Evolutionary conservation across 2,797 vertebrate species (phyloP), one percentile per base, ranked within the genome.

Genomic region (Mycteria americana): DNA sequence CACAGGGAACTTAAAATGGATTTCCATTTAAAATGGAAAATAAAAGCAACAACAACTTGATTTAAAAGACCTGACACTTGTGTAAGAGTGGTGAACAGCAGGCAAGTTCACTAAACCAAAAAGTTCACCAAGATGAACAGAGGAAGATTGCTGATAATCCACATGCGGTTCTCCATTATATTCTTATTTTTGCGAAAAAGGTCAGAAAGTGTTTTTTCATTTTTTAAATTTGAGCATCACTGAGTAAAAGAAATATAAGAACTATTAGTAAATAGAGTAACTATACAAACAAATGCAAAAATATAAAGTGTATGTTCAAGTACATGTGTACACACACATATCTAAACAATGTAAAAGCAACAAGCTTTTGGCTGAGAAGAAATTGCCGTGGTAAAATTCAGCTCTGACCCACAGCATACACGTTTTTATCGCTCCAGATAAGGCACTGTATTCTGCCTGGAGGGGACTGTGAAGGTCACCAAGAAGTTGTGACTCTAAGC

Each of bases 131-230:
- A 43, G 7, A 69, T 18, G 25, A 79, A 56, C 11, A n/a, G 7
- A 54, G 17, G 19, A 79, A 78, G 24, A 28, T 0, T 43, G 64
- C 27, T 80, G 43, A 54, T 6, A 74, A 83, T 28, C 24, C 27
- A 69, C 5, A 12, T 2, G 4, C 39, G 13, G 3, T 6, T 79
- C n/a, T 79, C 30, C 35, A n/a, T 30, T 18, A 28, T 6, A 9
- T 10, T 37, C 27, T 48, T 45, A 28, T 59, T 54, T 37, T 4
- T 0, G 4, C 9, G 2, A 2, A 28, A 63, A 35, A 5, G 2
- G 33, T 41, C 60, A 84, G 13, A 41, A 78, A 53, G 24, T 1
- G 1, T 24, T 43, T 57, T 67, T 70, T 23, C 43, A 15, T 31
- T 62, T 39, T 30, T 35, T 13, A 8, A 11, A 65, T 37, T 33